Evolutionary conservation across 2,888 invertebrate species (phyloP).

Genomic region (Drosophila setosimentum): DNA sequence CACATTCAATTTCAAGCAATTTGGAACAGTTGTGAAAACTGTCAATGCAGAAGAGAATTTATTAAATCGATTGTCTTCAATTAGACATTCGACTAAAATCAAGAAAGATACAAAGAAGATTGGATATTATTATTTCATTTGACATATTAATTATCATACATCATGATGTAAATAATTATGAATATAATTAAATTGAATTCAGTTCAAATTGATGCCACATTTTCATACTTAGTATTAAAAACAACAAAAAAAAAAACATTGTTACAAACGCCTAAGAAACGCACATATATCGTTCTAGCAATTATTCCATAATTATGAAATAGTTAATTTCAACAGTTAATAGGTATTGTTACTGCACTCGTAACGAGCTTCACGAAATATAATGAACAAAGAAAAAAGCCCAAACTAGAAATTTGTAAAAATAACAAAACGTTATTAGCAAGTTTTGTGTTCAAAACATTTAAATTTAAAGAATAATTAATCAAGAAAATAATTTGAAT

Average conservation of each 20-base stretch:
- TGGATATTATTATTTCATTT: conserved; percentile 37
- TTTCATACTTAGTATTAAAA: conserved; percentile 61
- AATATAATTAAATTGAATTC: conserved; percentile 65
- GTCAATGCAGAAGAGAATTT: conserved; percentile 60
- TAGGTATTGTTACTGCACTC: conserved; percentile 21
- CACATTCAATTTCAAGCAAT: conserved; percentile 52
- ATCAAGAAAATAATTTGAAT: conserved; percentile 14
- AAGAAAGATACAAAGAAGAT: conserved; percentile 24
- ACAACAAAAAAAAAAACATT: conserved; percentile 1
- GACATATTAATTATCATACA: conserved; percentile 64
- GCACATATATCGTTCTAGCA: conserved; percentile 32
- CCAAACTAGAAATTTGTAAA: conserved; percentile 13
- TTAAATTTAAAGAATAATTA: conserved; percentile 28
- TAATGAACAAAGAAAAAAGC: neutral
- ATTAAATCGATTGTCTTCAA: conserved; percentile 45
- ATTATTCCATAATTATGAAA: conserved; percentile 38
- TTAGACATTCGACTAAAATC: conserved; percentile 25
- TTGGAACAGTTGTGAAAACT: conserved; percentile 49
- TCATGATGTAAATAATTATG: conserved; percentile 77
- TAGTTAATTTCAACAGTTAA: conserved; percentile 17
- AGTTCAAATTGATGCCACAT: conserved; percentile 72
- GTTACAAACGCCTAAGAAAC: conserved; percentile 12
- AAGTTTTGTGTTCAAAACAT: conserved; percentile 25
- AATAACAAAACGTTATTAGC: neutral
- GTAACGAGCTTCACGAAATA: neutral